phyloP scores from a whole-genome alignment of 2,888 invertebrate species.

The Drosophila borealis region DNA sequence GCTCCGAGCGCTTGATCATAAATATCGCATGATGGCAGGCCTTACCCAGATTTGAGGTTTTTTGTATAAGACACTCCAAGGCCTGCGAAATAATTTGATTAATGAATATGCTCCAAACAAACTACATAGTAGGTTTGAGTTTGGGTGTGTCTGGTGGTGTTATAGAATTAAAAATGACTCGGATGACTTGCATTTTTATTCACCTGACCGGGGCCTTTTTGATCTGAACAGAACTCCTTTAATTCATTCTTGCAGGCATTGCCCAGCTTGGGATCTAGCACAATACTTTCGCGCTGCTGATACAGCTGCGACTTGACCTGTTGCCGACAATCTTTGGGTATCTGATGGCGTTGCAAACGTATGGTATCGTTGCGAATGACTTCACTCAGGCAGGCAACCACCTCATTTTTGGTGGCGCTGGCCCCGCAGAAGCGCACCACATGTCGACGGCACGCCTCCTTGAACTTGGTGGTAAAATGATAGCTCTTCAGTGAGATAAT shows the following conservation, averaged over 20 bases:
- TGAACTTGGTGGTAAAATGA: constrained; percentile 96
- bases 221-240: constrained; percentile 88
- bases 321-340: constrained; percentile 95
- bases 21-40: constrained; percentile 93
- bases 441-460: constrained; percentile 95
- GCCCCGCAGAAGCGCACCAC: constrained; percentile 89
- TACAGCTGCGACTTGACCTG: constrained; percentile 96
- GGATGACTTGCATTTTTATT: constrained; percentile 80
- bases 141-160: constrained; percentile 15
- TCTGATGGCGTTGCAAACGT: constrained; percentile 89
- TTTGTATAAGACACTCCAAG: constrained; percentile 91
- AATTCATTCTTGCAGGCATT: constrained; percentile 93
- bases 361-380: constrained; percentile 96
- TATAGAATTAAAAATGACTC: constrained; percentile 48
- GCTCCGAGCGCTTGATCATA: constrained; percentile 93
- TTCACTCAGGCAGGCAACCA: constrained; percentile 89
- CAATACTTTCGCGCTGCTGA: constrained; percentile 95
- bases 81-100: constrained; percentile 86
- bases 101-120: background rate
- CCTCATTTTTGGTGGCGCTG: constrained; percentile 91
- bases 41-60: constrained; percentile 88
- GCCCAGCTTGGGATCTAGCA: constrained; percentile 93
- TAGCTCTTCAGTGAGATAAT: constrained; percentile 96
- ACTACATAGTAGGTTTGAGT: background rate
- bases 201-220: constrained; percentile 88